These are phyloP conservation scores for Venustaconcha ellipsiformis DNA, from an alignment of 1,140 invertebrate species.

Conservation along the genomic window DNA sequence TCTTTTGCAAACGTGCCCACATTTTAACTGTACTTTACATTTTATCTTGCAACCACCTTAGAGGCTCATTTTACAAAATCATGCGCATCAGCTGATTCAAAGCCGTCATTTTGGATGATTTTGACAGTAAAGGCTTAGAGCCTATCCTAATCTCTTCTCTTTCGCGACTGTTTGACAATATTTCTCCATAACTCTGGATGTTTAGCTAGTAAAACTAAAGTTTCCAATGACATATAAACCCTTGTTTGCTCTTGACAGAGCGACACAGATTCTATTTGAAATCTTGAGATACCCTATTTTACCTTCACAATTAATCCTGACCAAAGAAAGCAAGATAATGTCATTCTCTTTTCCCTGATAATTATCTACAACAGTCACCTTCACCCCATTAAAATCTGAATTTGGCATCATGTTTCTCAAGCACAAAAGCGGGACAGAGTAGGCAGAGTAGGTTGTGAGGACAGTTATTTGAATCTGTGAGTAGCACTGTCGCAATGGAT, in stretches of 20 bases:
- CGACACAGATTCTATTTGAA: slow-evolving; percentile 85
- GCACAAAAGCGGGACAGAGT: slow-evolving; percentile 59
- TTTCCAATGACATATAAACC: slow-evolving; percentile 80
- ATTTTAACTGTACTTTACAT: slow-evolving; percentile 8
- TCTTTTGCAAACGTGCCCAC: slow-evolving; percentile 14
- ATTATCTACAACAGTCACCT: slow-evolving; percentile 81
- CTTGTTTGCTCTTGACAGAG: slow-evolving; percentile 83
- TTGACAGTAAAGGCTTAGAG: slow-evolving; percentile 67
- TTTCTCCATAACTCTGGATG: slow-evolving; percentile 67
- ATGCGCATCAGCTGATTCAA: background rate
- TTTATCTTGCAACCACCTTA: background rate
- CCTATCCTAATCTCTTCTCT: slow-evolving; percentile 30
- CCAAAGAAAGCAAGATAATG: slow-evolving; percentile 86
- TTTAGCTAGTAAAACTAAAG: slow-evolving; percentile 73
- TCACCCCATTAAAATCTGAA: slow-evolving; percentile 40
- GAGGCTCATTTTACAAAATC: background rate
- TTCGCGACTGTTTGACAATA: slow-evolving; percentile 46
- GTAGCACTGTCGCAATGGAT: slow-evolving; percentile 67
- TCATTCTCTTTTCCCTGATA: slow-evolving; percentile 83
- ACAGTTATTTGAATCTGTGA: slow-evolving; percentile 61
- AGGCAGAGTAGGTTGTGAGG: slow-evolving; percentile 65
- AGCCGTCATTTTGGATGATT: slow-evolving; percentile 64
- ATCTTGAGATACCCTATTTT: slow-evolving; percentile 82
- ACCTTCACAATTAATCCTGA: slow-evolving; percentile 76
- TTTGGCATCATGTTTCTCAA: slow-evolving; percentile 57